Base-by-base conservation (phyloP, 2,797 vertebrate species). In the Adelosebastes latens region DNA sequence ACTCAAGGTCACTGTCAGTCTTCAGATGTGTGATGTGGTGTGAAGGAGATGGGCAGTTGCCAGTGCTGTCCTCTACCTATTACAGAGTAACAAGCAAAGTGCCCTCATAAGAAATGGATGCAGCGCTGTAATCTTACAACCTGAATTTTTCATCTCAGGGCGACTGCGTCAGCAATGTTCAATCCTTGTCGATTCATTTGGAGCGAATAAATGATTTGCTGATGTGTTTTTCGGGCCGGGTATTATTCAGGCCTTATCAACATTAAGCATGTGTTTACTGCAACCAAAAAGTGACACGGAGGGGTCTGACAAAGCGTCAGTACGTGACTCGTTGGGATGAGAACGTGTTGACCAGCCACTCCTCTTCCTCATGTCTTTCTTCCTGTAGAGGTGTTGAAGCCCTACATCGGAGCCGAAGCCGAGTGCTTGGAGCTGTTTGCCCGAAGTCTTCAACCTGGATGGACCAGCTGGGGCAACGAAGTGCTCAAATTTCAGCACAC, bases 391-490 rank as follows among this genome's bases (percentile, higher is more conserved):
- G 93, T 98, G 86, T 82, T 99, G 84, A 97, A 96, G 94, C 96
- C 96, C 61, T 97, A 96, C 87, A 66, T 97, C 29, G 90, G 88
- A 49, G 91, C 94, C 25, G 94, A 94, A 52, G 95, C 94, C 11
- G 81, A 94, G 72, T 96, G 96, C 91, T 94, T 99, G 94, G 98
- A 99, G 92, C 88, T 99, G 90, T 99, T 99, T 91, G 98, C 99
- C 82, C 96, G 98, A 74, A 97, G 92, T 92, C 96, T 99, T 16
- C 98, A 97, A 81, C 96, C 97, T 1, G 97, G 97, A 27, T 99
- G 98, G 98, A 98, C 97, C 75, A 98, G 98, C 89, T 99, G 99
- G 98, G 98, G 99, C 85, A 99, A 99, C 1, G 98, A 99, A 92
- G 99, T 98, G 81, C 94, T 99, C 77, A 98, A 98, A 93, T 98